phyloP scores from a whole-genome alignment of 1,140 invertebrate species.

The Melitaea cinxia region DNA sequence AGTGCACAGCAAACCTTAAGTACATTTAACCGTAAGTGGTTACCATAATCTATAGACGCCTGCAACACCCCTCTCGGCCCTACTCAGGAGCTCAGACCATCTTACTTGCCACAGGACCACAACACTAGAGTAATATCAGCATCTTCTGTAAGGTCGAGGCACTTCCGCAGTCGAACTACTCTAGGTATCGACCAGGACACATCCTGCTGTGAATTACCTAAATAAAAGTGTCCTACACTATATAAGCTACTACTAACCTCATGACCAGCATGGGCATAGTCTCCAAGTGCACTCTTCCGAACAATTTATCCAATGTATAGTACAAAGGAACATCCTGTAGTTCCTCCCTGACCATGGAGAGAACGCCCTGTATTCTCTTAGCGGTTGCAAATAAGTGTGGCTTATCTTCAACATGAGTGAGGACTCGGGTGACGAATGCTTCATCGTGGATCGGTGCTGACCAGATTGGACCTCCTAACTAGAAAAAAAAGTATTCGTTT shows the following conservation, averaged over 20 bases:
- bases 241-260: slow-evolving; percentile 79
- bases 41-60: too few relatives aligned
- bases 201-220: not conserved
- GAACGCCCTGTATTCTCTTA: slow-evolving; percentile 88
- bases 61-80: too few relatives aligned
- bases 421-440: slow-evolving; percentile 86
- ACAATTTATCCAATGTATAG: slow-evolving; percentile 87
- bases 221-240: not conserved
- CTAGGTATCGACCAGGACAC: too few relatives aligned
- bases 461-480: slow-evolving; percentile 98
- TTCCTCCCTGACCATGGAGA: slow-evolving; percentile 90
- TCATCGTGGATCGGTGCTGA: slow-evolving; percentile 90
- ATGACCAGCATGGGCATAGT: slow-evolving; percentile 85
- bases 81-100: too few relatives aligned
- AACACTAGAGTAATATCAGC: too few relatives aligned
- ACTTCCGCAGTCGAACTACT: too few relatives aligned
- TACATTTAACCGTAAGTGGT: too few relatives aligned
- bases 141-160: too few relatives aligned
- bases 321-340: slow-evolving; percentile 93
- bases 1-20: too few relatives aligned
- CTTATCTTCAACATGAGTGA: slow-evolving; percentile 71
- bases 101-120: too few relatives aligned
- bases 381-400: slow-evolving; percentile 84
- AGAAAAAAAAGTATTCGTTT: slow-evolving; percentile 36
- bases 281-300: slow-evolving; percentile 85